Conservation (phyloP, 2,888 invertebrate species). For the Orchestes rusci region DNA sequence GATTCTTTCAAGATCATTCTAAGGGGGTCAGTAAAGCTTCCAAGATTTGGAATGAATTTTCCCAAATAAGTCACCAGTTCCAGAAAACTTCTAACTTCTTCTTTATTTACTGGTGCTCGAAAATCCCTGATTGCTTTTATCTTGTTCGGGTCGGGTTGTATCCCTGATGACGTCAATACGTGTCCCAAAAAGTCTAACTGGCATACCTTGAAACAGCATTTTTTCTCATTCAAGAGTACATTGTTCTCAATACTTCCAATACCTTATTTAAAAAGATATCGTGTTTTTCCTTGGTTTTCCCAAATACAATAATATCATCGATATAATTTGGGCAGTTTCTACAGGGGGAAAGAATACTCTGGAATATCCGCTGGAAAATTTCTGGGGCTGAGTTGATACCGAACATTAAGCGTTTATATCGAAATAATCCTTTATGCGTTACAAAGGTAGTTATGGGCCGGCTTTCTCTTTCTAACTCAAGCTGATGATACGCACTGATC, state of each 20-base stretch:
- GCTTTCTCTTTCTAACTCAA: too few species aligned
- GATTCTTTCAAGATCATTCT: too few species aligned
- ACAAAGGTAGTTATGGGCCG: too few species aligned
- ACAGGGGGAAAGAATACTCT: slow-evolving; percentile 31
- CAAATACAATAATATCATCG: slow-evolving; percentile 32
- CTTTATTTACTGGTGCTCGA: slow-evolving; percentile 27
- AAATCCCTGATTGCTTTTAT: slow-evolving; percentile 19
- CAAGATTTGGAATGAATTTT: slow-evolving; percentile 25
- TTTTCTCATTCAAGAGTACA: slow-evolving; percentile 22
- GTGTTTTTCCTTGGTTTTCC: slow-evolving; percentile 29
- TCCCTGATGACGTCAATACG: slow-evolving; percentile 35
- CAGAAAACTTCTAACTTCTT: slow-evolving; percentile 28
- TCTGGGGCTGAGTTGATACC: too few species aligned
- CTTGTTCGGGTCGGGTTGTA: slow-evolving; percentile 24
- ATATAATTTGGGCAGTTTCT: slow-evolving; percentile 31
- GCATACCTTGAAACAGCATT: slow-evolving; percentile 19
- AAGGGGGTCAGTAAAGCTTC: slow-evolving; percentile 6
- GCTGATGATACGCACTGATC: too few species aligned
- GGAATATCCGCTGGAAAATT: slow-evolving; percentile 29
- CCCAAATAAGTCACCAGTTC: slow-evolving; percentile 26
- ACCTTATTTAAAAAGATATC: slow-evolving; percentile 17
- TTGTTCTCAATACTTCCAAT: slow-evolving; percentile 13
- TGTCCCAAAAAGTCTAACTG: slow-evolving; percentile 18
- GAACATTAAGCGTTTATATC: too few species aligned
- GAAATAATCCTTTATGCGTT: too few species aligned